Conservation (phyloP, 2,113 vertebrate species). For the Glaucidium brasilianum region DNA sequence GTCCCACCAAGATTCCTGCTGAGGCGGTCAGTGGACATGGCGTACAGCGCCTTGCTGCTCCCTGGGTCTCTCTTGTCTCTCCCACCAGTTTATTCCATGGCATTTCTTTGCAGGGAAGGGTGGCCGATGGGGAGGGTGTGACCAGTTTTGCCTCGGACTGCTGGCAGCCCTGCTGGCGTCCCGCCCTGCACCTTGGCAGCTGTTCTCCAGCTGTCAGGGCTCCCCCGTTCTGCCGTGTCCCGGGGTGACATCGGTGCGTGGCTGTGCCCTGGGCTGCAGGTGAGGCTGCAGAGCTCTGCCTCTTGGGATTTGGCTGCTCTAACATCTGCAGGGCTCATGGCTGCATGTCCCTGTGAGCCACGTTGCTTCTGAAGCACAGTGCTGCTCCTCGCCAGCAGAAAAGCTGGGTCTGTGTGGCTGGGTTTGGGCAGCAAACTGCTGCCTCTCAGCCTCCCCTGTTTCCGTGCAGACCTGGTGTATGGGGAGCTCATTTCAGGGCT, state of each 20-base stretch:
- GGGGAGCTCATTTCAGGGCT: neutral
- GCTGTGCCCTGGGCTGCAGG: neutral
- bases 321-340: neutral
- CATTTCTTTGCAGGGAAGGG: neutral
- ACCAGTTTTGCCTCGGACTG: neutral
- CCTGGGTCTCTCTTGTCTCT: neutral
- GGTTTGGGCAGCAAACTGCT: neutral
- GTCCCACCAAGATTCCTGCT: neutral
- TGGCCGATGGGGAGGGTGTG: neutral
- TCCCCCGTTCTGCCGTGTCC: neutral
- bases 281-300: neutral
- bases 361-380: neutral
- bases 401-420: neutral
- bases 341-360: rapidly evolving
- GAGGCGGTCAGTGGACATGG: neutral
- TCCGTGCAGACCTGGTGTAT: neutral
- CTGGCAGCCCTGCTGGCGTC: neutral
- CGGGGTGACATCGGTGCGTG: neutral
- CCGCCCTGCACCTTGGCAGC: neutral
- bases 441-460: neutral
- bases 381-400: neutral
- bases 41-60: neutral
- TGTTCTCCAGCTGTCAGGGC: neutral
- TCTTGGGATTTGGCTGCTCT: neutral
- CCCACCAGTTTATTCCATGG: neutral